Percentiles rank a stretch among this genome's conserved stretches.
These are phyloP conservation scores for Drosophila borealis DNA, from an alignment of 2,888 invertebrate genomes.

Conservation along the genomic window DNA sequence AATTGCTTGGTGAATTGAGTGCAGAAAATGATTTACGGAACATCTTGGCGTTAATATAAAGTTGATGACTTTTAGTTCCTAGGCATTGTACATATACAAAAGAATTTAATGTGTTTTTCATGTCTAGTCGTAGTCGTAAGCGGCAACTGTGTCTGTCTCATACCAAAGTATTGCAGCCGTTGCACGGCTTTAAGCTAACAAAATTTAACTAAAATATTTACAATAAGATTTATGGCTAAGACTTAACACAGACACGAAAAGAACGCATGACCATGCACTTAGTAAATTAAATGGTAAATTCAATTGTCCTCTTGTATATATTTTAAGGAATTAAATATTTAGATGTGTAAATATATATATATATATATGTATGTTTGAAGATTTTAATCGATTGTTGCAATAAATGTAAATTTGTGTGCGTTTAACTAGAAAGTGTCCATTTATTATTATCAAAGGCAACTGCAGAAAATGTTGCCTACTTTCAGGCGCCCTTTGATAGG, in stretches of 20 bases:
- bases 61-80: slow-evolving; percentile 26
- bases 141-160: slow-evolving; percentile 43
- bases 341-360: slow-evolving; percentile 60
- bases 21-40: slow-evolving; percentile 15
- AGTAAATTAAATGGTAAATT: slow-evolving; percentile 19
- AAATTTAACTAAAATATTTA: slow-evolving; percentile 31
- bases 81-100: slow-evolving; percentile 36
- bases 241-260: slow-evolving; percentile 20
- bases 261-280: background rate
- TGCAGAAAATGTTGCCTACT: slow-evolving; percentile 22
- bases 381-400: slow-evolving; percentile 54
- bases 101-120: slow-evolving; percentile 44
- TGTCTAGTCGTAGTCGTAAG: slow-evolving; percentile 51
- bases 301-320: slow-evolving; percentile 31
- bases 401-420: slow-evolving; percentile 63
- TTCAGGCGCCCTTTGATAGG: background rate
- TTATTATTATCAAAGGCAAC: slow-evolving; percentile 17
- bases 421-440: slow-evolving; percentile 28
- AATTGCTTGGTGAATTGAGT: slow-evolving; percentile 8
- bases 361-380: slow-evolving; percentile 36
- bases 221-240: slow-evolving; percentile 32
- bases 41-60: slow-evolving; percentile 19
- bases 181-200: slow-evolving; percentile 67
- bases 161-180: slow-evolving; percentile 66
- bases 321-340: slow-evolving; percentile 53